Conservation (phyloP, 1,140 invertebrate genomes). For the Drosophila ercepeae region DNA sequence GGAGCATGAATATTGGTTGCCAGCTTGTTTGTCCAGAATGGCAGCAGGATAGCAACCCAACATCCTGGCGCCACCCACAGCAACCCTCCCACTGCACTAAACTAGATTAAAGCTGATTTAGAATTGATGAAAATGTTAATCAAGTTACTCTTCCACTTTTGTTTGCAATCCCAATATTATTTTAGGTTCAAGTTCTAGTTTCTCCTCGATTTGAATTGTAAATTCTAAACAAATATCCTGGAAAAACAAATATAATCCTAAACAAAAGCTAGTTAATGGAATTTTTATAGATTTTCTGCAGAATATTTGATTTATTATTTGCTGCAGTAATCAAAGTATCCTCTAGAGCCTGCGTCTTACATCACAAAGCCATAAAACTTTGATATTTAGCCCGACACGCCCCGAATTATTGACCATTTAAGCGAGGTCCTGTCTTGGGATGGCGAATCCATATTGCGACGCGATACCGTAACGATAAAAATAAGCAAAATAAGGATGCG, state of each 20-base stretch:
- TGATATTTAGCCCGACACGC: constrained; percentile 40
- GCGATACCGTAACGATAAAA: constrained; percentile 43
- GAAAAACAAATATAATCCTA: neutral
- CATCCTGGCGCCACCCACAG: constrained; percentile 7
- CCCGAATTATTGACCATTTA: constrained; percentile 42
- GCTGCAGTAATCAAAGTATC: constrained; percentile 1
- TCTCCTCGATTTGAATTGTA: neutral
- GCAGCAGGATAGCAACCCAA: constrained; percentile 13
- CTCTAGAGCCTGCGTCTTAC: constrained; percentile 13
- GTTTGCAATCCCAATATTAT: neutral
- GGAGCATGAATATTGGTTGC: constrained; percentile 71
- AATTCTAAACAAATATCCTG: neutral
- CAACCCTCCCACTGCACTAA: constrained; percentile 30
- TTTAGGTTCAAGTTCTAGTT: neutral
- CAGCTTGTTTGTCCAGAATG: constrained; percentile 40
- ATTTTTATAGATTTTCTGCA: no score
- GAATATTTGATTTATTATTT: constrained; percentile 7
- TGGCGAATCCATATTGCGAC: no score
- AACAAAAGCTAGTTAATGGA: neutral
- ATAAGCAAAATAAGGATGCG: constrained; percentile 2
- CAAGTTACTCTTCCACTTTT: constrained; percentile 4
- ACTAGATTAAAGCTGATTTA: constrained; percentile 33
- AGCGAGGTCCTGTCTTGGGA: neutral
- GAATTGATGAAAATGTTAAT: constrained; percentile 22
- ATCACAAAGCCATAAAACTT: constrained; percentile 35